Evolutionary conservation across 2,797 vertebrate species (phyloP), one percentile per base, ranked within the genome.

Genomic region (Acrossocheilus fasciatus): DNA sequence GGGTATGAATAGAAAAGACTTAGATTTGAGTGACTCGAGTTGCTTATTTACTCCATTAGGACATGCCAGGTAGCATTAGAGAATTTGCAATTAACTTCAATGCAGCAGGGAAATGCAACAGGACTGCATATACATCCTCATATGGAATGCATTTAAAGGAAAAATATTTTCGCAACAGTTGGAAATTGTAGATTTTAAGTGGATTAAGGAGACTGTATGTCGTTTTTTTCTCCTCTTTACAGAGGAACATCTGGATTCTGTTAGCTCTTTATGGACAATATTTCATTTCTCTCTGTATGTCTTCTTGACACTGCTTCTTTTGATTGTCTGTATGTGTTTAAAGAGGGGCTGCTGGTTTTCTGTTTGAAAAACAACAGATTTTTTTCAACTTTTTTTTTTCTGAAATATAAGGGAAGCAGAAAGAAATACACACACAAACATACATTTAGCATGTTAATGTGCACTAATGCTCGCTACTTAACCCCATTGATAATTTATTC

Each of bases 111-210:
- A 89, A 84, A 90, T 68, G 74, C 83, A 72, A 80, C 39, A 20
- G 68, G 68, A 87, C 89, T 80, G 39, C 88, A 92, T 91, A 91
- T 89, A 89, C 81, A 86, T 50, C 23, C 86, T 94, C 92, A 94
- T 93, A 93, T 94, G 92, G 91, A 95, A 89, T 90, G 89, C 88
- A 93, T 94, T 95, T 91, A 74, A 90, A 90, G 87, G 87, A 84
- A 94, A 94, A 94, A 94, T 94, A 94, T 95, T 95, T 95, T 95
- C 89, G 93, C 91, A 93, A 94, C 91, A 92, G 91, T 93, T 94
- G 94, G 90, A 94, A 93, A 94, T 95, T 91, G 92, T 92, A 92
- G 91, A 94, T 93, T 93, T 94, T 92, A 93, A 91, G 90, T 85
- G 86, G 92, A 94, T 95, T 94, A 93, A 91, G 88, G 85, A 86